Evolutionary conservation across 1,140 invertebrate species (phyloP), one percentile per base, ranked within the genome.

Genomic region (Drosophila orosa): DNA sequence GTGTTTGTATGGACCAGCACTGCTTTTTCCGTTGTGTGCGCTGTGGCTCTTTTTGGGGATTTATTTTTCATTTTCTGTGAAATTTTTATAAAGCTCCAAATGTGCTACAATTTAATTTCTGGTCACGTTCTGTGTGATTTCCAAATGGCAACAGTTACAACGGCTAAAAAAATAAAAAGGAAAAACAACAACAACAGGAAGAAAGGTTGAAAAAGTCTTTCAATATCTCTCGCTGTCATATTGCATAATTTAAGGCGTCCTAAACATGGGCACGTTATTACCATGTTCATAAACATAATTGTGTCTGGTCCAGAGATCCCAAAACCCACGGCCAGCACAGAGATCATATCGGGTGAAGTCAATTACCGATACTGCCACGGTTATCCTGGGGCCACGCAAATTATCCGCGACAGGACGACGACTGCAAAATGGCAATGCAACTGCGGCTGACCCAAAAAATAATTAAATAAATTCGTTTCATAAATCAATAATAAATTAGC

Each of bases 101-200:
- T 87, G 52, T 66, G 55, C 33, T 72, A 63, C 62, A 80, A 72
- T 87, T 87, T 89, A 84, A 87, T 87, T 90, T 87, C 84, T 89
- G 65, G 84, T 87, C 84, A 87, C 84, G 84, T 87, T 73, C 74
- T 72, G 77, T 87, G 73, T 74, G 84, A 87, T 87, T 89, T 80
- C 58, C 72, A 79, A 86, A 78, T 79, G 66, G 78, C 84, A 80
- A 84, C 73, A 72, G 68, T 72, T 72, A 67, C 47, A 59, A 27
- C 39, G 69, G 35, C 37, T 22, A 45, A 47, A 33, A 55, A 22
- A 13, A 39, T 22, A 45, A 47, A 33, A 55, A 22, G 10, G 33
- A 55, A 24, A 10, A 60, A 45, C 31, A 60, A 22, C 24, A 61
- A 61, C 25, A 61, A 47, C 52, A 40, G 40, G 17, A 22, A 19